Evolutionary conservation across 64 coral and sea anemone species (phyloP).

Genomic region (Actinia tenebrosa): DNA sequence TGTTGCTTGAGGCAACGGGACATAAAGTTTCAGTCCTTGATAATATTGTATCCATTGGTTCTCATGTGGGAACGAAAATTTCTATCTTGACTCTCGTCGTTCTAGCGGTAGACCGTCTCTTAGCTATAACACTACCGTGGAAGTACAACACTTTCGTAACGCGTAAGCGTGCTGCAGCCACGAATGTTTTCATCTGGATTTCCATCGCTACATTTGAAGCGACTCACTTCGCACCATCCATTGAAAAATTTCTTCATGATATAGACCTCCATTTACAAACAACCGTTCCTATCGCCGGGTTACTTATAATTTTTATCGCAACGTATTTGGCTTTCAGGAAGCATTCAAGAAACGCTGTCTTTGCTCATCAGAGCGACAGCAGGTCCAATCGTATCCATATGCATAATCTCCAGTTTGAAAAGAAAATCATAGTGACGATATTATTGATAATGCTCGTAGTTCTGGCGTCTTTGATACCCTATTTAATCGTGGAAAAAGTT

Average conservation of each 20-base stretch:
- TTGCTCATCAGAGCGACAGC: not conserved
- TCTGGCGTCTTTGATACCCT: conserved; percentile 47
- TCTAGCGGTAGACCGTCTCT: conserved; percentile 63
- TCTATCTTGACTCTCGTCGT: conserved; percentile 59
- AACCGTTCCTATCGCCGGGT: conserved; percentile 35
- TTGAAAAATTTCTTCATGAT: conserved; percentile 29
- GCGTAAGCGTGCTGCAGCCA: conserved; percentile 11
- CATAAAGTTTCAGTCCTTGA: not conserved
- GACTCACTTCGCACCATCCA: conserved; percentile 22
- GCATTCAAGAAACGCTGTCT: conserved; percentile 53
- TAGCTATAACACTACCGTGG: conserved; percentile 51
- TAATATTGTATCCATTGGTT: conserved; percentile 29
- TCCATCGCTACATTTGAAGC: conserved; percentile 47
- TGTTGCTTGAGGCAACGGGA: conserved; percentile 33
- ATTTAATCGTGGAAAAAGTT: conserved; percentile 47
- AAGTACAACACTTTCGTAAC: conserved; percentile 50
- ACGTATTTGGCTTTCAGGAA: conserved; percentile 64
- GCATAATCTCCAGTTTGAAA: conserved; percentile 47
- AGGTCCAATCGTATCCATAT: not conserved
- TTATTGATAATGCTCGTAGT: conserved; percentile 54
- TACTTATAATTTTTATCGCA: conserved; percentile 24
- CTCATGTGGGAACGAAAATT: conserved; percentile 60
- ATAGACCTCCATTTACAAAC: conserved; percentile 71
- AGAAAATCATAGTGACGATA: conserved; percentile 55
- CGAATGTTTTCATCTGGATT: conserved; percentile 42